Base-by-base conservation (phyloP, 2,888 invertebrate species). In the Callyntrura sp. region DNA sequence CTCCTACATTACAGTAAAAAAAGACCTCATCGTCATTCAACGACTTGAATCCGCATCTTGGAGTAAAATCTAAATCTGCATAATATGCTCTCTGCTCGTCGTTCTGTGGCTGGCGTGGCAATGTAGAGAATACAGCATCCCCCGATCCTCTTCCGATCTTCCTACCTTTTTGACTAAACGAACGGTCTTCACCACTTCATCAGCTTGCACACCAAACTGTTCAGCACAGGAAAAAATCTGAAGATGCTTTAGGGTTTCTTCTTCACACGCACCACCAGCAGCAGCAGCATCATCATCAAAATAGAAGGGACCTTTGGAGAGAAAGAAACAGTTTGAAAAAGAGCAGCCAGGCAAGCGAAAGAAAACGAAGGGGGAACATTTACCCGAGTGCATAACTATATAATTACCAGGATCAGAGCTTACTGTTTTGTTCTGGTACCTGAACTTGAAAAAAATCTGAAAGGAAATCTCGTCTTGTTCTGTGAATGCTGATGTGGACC, bases 391-490 rank as follows among this genome's bases (percentile, higher is more conserved):
- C 65, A 73, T 82, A 60, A 81, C 73, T 60, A 88, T 60, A 88
- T 82, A 88, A 88, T 88, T 73, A 88, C 60, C 57, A 55, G 48
- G 35, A 65, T 70, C 87, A 51, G 48, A 57, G 68, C 28, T 87
- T 79, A 81, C 73, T 43, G 87, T 81, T 57, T 28, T 62, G 45
- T 82, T 73, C 60, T 88, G 88, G 82, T 88, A 78, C 83, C 88
- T 84, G 88, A 88, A 83, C 88, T 70, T 83, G 76, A 55, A 87
- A 70, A 82, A 83, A 84, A 81, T 35, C 70, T 55, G n/a, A 23
- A 70, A 57, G 81, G 60, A 84, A 84, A 84, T 84, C 70, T 85
- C 62, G 48, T 62, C 62, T 9, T 86, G 9, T n/a, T n/a, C n/a
- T 23, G 20, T 14, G 62, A 43, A 35, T 28, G 28, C 2, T n/a